Base-by-base conservation (phyloP, 2,888 invertebrate species). In the Pristionchus arcanus region DNA sequence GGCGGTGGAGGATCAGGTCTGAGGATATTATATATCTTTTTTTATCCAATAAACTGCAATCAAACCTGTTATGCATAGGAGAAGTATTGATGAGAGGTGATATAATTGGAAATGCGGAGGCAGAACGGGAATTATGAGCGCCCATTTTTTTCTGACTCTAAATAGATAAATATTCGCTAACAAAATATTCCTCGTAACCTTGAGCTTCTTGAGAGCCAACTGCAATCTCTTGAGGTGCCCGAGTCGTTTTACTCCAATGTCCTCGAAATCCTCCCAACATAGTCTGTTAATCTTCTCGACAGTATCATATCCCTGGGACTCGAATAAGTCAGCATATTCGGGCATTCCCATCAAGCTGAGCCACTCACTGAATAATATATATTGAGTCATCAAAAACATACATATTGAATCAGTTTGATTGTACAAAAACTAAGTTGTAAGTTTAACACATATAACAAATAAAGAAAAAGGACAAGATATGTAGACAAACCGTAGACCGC, bases 151-250 rank as follows among this genome's bases (percentile, higher is more conserved):
- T 71, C 15, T 21, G 16, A 21, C 37, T 74, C 74, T 49, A 28
- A 81, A 81, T 3, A n/a, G 7, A 63, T 59, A 77, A 49, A 42
- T 42, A 77, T n/a, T 49, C 42, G 42, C 13, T 49, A 49, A 9
- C 42, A 49, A 49, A 49, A 11, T 49, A 77, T 68, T 25, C 13
- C 15, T 31, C 11, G 3, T 19, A 11, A 90, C 92, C 87, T 91
- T 93, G 1, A 99, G 97, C 95, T 98, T 97, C 96, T 98, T 98
- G 94, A 99, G 98, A 91, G 99, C 99, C 95, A 99, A 96, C 95
- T 98, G 97, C 93, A 99, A 97, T 96, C 98, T 98, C 96, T 99
- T 99, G 96, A 99, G 98, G 96, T 99, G 99, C 63, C 99, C 99
- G 89, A 96, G 94, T 93, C 96, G 96, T 90, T 95, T 96, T 74